Base-by-base conservation (phyloP, 2,797 vertebrate genomes). In the Clarias laeviceps region DNA sequence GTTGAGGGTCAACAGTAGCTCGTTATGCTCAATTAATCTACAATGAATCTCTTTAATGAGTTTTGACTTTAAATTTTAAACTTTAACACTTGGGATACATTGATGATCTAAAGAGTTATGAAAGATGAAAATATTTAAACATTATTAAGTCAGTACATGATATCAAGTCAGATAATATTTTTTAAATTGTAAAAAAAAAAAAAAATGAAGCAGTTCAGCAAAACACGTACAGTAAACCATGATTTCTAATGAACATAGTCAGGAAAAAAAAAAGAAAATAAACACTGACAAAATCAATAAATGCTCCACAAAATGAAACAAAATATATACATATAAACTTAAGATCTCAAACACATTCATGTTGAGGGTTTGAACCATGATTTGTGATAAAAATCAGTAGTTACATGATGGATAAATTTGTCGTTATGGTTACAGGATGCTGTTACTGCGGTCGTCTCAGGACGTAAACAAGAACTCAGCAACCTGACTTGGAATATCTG, bases 381-480 rank as follows among this genome's bases (percentile, higher is more conserved):
- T 29, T 14, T 40, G 20, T 17, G 18, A 27, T 27, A 72, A 37
- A 40, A 20, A 57, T 57, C 80, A 70, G 45, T 70, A 32, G 22
- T 56, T 8, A 32, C 50, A 69, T 37, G 45, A 56, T 22, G 20
- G 34, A 54, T 56, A 0, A 32, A 22, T 57, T 82, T 56, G 64
- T 69, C 11, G 4, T 20, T 3, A 32, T 73, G 22, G 37, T 73
- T 45, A 83, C n/a, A 2, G 3, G 56, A 12, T 37, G 14, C n/a
- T n/a, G 22, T 1, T 5, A n/a, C n/a, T n/a, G n/a, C n/a, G n/a
- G 12, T 20, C 32, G 0, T 88, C 91, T 99, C 96, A 99, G 83
- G 97, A 98, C 94, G 99, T 99, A 1, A 97, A 97, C 65, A 97
- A 99, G 90, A 99, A 98, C 88, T 99, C 97, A 94, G 97, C 89